phyloP scores from a whole-genome alignment of 2,888 invertebrate species.

The Oscheius sp. region DNA sequence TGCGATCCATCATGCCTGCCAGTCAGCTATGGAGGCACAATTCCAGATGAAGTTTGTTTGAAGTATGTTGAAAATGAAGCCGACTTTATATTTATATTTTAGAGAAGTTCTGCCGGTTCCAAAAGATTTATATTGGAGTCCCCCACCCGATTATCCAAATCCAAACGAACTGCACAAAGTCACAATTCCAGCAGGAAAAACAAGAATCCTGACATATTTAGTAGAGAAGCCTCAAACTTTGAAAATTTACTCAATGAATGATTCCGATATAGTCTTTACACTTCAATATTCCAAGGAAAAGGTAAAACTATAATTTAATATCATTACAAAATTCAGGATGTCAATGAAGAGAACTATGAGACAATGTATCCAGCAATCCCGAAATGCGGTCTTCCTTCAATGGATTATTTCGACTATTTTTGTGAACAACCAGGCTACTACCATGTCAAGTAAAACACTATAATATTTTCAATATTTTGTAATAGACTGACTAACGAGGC shows the following conservation, averaged over 20 bases:
- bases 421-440: slow-evolving; percentile 51
- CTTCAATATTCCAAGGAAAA: slow-evolving; percentile 44
- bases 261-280: slow-evolving; percentile 47
- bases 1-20: slow-evolving; percentile 50
- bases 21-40: slow-evolving; percentile 55
- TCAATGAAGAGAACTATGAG: slow-evolving; percentile 42
- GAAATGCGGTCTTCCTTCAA: slow-evolving; percentile 49
- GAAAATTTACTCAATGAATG: slow-evolving; percentile 52
- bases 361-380: slow-evolving; percentile 44
- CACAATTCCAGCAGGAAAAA: slow-evolving; percentile 49
- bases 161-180: slow-evolving; percentile 46
- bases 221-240: slow-evolving; percentile 40
- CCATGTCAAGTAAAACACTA: slow-evolving; percentile 32
- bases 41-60: slow-evolving; percentile 40
- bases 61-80: not conserved
- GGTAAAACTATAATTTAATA: slow-evolving; percentile 21
- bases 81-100: not conserved
- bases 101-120: slow-evolving; percentile 44
- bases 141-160: slow-evolving; percentile 39
- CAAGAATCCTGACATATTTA: slow-evolving; percentile 40
- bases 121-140: slow-evolving; percentile 52
- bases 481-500: slow-evolving; percentile 45
- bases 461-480: not conserved
- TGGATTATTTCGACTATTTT: slow-evolving; percentile 51
- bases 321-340: slow-evolving; percentile 18